Evolutionary conservation across 2,888 invertebrate genomes (phyloP).

Genomic region (Mimumesa dahlbomi): DNA sequence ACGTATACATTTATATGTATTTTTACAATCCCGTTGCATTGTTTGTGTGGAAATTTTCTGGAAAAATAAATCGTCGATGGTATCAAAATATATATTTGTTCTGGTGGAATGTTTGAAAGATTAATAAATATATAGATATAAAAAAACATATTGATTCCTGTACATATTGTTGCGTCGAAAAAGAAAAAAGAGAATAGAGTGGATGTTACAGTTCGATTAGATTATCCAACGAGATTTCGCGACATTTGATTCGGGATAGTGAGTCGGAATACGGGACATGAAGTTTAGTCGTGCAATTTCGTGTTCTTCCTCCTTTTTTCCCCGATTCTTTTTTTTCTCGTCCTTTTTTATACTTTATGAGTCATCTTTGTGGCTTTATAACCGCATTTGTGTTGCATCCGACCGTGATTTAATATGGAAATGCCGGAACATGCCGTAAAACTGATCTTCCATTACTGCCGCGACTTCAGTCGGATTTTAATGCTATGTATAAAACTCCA

Average conservation of each 20-base stretch:
- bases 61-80: too few relatives aligned
- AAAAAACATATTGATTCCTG: too few relatives aligned
- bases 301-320: too few relatives aligned
- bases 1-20: too few relatives aligned
- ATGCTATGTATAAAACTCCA: constrained; percentile 40
- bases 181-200: neutral
- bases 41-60: too few relatives aligned
- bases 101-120: too few relatives aligned
- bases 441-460: constrained; percentile 45
- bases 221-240: constrained; percentile 24
- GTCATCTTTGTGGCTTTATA: constrained; percentile 36
- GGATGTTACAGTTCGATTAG: constrained; percentile 6
- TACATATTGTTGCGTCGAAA: neutral
- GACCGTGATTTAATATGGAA: constrained; percentile 51
- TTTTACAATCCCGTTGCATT: too few relatives aligned
- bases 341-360: constrained; percentile 35
- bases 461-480: constrained; percentile 38
- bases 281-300: constrained; percentile 18
- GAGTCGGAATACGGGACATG: neutral
- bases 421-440: constrained; percentile 44
- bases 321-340: constrained; percentile 6
- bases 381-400: constrained; percentile 36
- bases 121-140: too few relatives aligned
- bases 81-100: too few relatives aligned
- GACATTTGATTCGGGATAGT: constrained; percentile 24